These are phyloP conservation scores for Sminthurides bifidus DNA, from an alignment of 1,140 invertebrate genomes.

Conservation along the genomic window DNA sequence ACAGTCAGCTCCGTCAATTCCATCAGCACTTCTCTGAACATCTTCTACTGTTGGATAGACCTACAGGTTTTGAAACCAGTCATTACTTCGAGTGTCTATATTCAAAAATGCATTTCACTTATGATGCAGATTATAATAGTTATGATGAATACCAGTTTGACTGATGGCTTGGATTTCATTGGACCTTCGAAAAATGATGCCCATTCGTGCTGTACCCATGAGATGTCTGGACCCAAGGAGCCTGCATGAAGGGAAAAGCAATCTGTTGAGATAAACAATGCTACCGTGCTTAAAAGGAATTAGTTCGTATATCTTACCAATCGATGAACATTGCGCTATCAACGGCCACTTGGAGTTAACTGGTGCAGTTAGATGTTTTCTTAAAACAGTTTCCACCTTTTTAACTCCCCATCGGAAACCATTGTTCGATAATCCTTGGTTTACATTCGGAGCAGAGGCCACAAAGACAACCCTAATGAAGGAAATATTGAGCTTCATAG, in stretches of 20 bases:
- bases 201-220: constrained; percentile 28
- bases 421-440: constrained; percentile 28
- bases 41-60: constrained; percentile 65
- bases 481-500: not conserved
- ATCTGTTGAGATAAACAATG: constrained; percentile 32
- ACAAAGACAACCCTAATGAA: constrained; percentile 63
- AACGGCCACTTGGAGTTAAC: constrained; percentile 49
- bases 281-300: not conserved
- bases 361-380: not conserved
- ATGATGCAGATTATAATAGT: constrained; percentile 11
- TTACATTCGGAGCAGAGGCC: constrained; percentile 55
- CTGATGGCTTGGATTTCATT: constrained; percentile 12
- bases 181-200: constrained; percentile 32
- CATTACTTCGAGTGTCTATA: not conserved
- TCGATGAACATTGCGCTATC: constrained; percentile 77
- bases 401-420: constrained; percentile 28
- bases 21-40: constrained; percentile 71
- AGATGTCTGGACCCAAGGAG: constrained; percentile 11
- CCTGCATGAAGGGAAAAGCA: constrained; percentile 4
- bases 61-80: constrained; percentile 44
- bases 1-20: constrained; percentile 67
- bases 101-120: not conserved
- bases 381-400: constrained; percentile 22
- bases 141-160: constrained; percentile 36
- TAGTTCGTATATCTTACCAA: constrained; percentile 66